Conservation (phyloP, 2,113 vertebrate species). For the Trichechus manatus region DNA sequence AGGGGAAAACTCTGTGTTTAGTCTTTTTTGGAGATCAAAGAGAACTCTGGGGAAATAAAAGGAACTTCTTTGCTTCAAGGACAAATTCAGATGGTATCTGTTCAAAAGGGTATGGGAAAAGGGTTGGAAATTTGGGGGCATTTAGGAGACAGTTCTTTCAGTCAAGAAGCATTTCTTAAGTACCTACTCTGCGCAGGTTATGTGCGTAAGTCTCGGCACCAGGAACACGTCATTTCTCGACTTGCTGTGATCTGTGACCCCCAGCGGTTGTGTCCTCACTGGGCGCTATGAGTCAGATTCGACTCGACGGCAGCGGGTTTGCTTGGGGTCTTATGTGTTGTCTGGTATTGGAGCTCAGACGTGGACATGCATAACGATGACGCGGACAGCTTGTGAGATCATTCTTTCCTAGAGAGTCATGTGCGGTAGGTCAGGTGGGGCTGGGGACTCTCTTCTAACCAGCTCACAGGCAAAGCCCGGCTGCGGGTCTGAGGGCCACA, state of each 20-base stretch:
- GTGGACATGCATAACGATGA: neutral
- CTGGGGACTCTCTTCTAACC: neutral
- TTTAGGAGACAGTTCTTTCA: neutral
- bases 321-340: neutral
- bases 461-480: neutral
- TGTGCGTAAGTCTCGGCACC: neutral
- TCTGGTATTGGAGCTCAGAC: neutral
- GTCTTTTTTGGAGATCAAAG: neutral
- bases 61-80: neutral
- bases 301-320: no score
- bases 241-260: neutral
- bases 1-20: neutral
- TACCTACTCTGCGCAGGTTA: neutral
- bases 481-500: neutral
- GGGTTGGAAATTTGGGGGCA: neutral
- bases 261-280: no score
- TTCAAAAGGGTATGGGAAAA: neutral
- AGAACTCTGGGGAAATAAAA: neutral
- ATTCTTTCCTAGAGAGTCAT: neutral
- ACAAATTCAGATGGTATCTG: neutral
- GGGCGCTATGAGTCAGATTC: no score
- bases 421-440: neutral
- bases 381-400: neutral
- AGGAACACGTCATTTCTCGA: neutral
- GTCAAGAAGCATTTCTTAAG: neutral